Evolutionary conservation across 1,140 invertebrate species (phyloP).

Genomic region (Catajapyx aquilonaris): DNA sequence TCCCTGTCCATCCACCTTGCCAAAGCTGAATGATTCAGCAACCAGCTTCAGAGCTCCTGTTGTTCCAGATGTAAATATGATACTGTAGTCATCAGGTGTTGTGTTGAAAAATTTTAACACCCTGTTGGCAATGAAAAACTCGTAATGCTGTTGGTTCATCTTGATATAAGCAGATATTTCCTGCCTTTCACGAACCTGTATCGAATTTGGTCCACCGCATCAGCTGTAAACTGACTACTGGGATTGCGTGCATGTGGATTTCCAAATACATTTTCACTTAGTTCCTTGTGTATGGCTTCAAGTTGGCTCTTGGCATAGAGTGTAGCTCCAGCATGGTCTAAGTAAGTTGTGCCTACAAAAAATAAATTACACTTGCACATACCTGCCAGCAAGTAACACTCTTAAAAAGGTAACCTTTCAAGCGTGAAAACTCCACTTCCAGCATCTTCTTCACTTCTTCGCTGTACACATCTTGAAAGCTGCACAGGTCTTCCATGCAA

Average conservation of each 20-base stretch:
- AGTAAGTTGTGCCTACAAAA: conserved; percentile 44
- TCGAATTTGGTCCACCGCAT: conserved; percentile 59
- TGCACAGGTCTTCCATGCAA: too few species aligned
- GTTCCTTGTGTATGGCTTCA: conserved; percentile 34
- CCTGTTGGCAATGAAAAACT: conserved; percentile 27
- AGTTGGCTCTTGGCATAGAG: conserved; percentile 60
- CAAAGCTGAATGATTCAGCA: conserved; percentile 57
- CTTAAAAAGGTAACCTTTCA: conserved; percentile 2
- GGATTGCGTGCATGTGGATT: conserved; percentile 63
- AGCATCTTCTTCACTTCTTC: not conserved
- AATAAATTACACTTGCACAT: too few species aligned
- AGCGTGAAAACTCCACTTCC: conserved; percentile 4
- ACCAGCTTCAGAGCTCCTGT: conserved; percentile 64
- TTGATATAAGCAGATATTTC: conserved; percentile 4
- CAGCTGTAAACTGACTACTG: conserved; percentile 48
- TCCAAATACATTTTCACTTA: conserved; percentile 48
- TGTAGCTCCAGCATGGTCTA: conserved; percentile 78
- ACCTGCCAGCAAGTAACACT: not conserved
- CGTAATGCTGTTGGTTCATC: conserved; percentile 2
- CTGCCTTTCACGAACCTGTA: conserved; percentile 31
- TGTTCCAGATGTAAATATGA: conserved; percentile 80
- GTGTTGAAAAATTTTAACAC: conserved; percentile 71
- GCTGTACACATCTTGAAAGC: conserved; percentile 4
- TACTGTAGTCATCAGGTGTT: conserved; percentile 48
- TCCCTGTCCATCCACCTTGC: conserved; percentile 20